Evolutionary conservation across 2,888 invertebrate genomes (phyloP), one percentile per base, ranked within the genome.

Genomic region (Cryptosula pallasiana): DNA sequence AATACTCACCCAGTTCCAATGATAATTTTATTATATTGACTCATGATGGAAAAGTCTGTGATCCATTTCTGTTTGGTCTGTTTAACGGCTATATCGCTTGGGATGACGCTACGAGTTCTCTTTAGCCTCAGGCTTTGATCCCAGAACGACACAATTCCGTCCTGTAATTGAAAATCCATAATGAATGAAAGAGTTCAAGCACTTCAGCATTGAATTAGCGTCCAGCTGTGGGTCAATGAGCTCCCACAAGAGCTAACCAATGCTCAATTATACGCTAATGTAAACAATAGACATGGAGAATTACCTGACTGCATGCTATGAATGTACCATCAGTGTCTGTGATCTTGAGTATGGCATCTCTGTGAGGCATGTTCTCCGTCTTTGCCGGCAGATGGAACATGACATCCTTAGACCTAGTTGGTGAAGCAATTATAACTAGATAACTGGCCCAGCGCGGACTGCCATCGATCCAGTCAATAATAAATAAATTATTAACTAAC

Each of bases 131-230:
- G 76, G 69, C 72, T 78, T 29, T 78, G 75, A 23, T 80, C 78
- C 85, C 84, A 84, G 76, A 84, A 84, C n/a, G 84, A 82, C 27
- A 84, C 80, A 72, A 79, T 78, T 1, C 85, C 85, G 76, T 84
- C 84, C 79, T 83, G 76, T 32, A 63, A 63, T 9, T 63, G 32
- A 9, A 63, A 57, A 5, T 57, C 23, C 25, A 57, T 25, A 57
- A 9, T 45, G 45, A n/a, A n/a, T n/a, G n/a, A n/a, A n/a, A n/a
- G n/a, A n/a, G n/a, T n/a, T n/a, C n/a, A n/a, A n/a, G n/a, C n/a
- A n/a, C n/a, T n/a, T n/a, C n/a, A n/a, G n/a, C n/a, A n/a, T n/a
- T n/a, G n/a, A n/a, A n/a, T n/a, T n/a, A n/a, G n/a, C n/a, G n/a
- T n/a, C n/a, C n/a, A n/a, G n/a, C n/a, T n/a, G n/a, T n/a, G n/a